These are phyloP conservation scores for Cepaea hortensis DNA, from an alignment of 2,888 invertebrate genomes.

Conservation along the genomic window DNA sequence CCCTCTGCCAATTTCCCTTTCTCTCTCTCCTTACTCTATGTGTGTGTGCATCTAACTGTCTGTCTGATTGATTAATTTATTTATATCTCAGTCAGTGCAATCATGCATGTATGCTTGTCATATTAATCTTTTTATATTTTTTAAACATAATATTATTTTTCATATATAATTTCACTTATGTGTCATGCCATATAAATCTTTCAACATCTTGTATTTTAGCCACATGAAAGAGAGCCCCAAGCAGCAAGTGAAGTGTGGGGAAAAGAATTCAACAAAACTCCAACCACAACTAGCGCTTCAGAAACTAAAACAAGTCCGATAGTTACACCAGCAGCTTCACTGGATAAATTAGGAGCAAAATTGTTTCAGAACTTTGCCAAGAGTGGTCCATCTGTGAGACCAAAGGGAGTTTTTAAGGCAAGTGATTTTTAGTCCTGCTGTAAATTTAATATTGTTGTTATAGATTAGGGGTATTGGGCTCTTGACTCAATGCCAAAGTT, in stretches of 20 bases:
- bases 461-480: not conserved
- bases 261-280: conserved; percentile 58
- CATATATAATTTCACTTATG: no score
- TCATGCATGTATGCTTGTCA: no score
- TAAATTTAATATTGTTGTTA: not conserved
- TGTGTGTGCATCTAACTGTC: no score
- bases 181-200: not conserved
- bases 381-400: conserved; percentile 47
- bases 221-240: not conserved
- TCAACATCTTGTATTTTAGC: not conserved
- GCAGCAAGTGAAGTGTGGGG: conserved; percentile 58
- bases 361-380: conserved; percentile 60
- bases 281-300: not conserved
- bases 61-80: no score
- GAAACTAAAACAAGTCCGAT: not conserved
- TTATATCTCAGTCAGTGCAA: no score
- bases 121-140: no score
- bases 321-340: conserved; percentile 9
- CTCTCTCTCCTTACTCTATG: no score
- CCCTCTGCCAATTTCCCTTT: no score
- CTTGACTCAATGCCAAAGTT: no score
- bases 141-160: no score
- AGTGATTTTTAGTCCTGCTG: not conserved
- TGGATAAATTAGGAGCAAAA: conserved; percentile 62
- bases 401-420: conserved; percentile 43